These are phyloP conservation scores for Rhopalosiphum padi DNA, from an alignment of 1,140 invertebrate genomes.

Conservation along the genomic window DNA sequence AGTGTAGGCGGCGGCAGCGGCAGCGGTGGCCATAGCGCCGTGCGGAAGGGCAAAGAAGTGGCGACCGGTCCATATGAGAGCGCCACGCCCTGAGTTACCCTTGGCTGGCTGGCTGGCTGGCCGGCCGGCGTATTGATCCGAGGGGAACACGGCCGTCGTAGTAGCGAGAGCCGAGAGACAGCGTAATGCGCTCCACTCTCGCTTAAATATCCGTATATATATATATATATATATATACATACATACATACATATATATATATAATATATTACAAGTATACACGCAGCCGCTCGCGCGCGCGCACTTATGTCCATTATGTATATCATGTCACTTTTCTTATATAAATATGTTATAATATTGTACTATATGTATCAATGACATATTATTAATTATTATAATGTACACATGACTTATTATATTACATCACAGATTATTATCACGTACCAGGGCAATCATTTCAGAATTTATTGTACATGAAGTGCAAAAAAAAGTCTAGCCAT, in stretches of 20 bases:
- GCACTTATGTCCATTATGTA: neutral
- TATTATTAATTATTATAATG: too few species aligned
- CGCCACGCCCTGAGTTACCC: constrained; percentile 52
- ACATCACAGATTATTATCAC: neutral
- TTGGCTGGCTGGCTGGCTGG: constrained; percentile 35
- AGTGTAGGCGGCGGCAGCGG: too few species aligned
- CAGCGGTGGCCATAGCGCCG: neutral
- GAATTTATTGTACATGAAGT: neutral
- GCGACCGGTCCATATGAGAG: constrained; percentile 54
- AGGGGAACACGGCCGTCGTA: neutral
- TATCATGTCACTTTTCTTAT: neutral
- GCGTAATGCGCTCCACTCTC: constrained; percentile 26
- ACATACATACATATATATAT: neutral
- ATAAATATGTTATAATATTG: neutral
- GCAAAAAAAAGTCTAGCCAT: neutral
- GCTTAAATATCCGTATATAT: constrained; percentile 35
- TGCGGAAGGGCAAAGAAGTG: neutral
- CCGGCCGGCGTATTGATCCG: constrained; percentile 57
- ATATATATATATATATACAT: neutral
- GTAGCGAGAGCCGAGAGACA: constrained; percentile 20
- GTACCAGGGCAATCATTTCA: neutral
- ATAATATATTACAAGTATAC: neutral
- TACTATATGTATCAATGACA: neutral
- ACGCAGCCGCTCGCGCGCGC: neutral
- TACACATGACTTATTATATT: neutral